Evolutionary conservation across 2,113 vertebrate genomes (phyloP), one percentile per base, ranked within the genome.

Genomic region (Phaetusa simplex): DNA sequence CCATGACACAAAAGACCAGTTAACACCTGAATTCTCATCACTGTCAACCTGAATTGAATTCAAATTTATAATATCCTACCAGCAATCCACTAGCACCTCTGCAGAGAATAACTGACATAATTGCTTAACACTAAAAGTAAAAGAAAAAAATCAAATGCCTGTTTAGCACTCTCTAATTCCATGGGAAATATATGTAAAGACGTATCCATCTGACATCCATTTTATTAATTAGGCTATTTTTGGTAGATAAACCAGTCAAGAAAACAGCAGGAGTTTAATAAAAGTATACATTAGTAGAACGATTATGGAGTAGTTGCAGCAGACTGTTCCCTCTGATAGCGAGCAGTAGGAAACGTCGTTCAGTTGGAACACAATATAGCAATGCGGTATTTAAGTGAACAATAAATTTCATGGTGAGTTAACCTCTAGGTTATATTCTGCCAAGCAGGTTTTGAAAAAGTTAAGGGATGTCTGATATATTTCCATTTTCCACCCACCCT

Each of bases 191-290:
- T 55, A 50, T 36, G 21, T 34, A 32, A 73, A 80, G 69, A 91
- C 30, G 47, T 59, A 80, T 85, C 19, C 6, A 55, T 77, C 70
- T 70, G 82, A 86, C 85, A 90, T 77, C 24, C 27, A 30, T 94
- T 93, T 94, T 85, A 96, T 94, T 95, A 95, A 96, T 95, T 73
- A 91, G 76, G 20, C 91, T 93, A 94, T 94, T 96, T 96, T 96
- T 94, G 94, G 94, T 36, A 92, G 76, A 94, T 93, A 95, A 95
- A 88, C 62, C 83, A 93, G 84, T 83, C 74, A 83, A 61, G 82
- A 85, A 85, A 95, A 66, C 95, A 96, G 97, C 96, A 93, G 83
- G 95, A 82, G 78, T 91, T 97, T 96, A 97, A 97, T 94, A 95
- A 97, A 97, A 96, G 69, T 74, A 55, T 42, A 77, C 86, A 89